These are phyloP conservation scores for Eupithecia abbreviata DNA, from an alignment of 2,888 invertebrate species.

Conservation along the genomic window DNA sequence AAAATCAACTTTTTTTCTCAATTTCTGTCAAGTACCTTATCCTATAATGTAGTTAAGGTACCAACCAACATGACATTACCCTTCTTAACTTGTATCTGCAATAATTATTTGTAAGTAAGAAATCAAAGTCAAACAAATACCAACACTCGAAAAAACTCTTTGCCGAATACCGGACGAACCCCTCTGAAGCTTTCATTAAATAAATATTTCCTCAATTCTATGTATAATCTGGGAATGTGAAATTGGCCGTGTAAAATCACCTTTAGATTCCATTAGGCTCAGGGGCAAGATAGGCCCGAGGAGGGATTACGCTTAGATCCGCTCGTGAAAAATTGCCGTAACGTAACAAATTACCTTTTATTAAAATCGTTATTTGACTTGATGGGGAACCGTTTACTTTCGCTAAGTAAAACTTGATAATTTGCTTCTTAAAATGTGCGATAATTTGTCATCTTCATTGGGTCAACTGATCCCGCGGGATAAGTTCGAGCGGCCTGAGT, in stretches of 20 bases:
- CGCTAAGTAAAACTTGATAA: constrained; percentile 12
- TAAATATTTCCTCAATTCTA: neutral
- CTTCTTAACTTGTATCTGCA: neutral
- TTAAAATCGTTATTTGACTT: constrained; percentile 37
- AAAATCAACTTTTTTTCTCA: neutral
- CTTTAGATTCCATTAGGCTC: constrained; percentile 33
- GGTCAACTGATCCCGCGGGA: neutral
- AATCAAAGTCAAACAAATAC: neutral
- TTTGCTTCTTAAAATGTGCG: neutral
- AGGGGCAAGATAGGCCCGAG: constrained; percentile 24
- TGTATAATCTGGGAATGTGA: neutral
- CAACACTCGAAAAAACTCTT: neutral
- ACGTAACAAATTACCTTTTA: constrained; percentile 40
- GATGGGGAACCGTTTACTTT: constrained; percentile 29
- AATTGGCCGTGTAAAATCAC: constrained; percentile 10
- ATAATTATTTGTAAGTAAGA: neutral
- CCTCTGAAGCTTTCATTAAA: neutral
- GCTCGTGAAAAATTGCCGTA: constrained; percentile 40
- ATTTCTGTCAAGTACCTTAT: neutral
- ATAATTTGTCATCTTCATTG: neutral
- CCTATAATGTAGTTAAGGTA: neutral
- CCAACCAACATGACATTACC: neutral
- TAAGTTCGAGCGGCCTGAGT: neutral
- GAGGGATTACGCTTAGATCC: constrained; percentile 25
- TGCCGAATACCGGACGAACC: neutral